A percentile compares a stretch with the other conserved stretches of the same genome.
These are phyloP conservation scores for Globia sparganii DNA, from an alignment of 2,888 invertebrate genomes.

Conservation along the genomic window DNA sequence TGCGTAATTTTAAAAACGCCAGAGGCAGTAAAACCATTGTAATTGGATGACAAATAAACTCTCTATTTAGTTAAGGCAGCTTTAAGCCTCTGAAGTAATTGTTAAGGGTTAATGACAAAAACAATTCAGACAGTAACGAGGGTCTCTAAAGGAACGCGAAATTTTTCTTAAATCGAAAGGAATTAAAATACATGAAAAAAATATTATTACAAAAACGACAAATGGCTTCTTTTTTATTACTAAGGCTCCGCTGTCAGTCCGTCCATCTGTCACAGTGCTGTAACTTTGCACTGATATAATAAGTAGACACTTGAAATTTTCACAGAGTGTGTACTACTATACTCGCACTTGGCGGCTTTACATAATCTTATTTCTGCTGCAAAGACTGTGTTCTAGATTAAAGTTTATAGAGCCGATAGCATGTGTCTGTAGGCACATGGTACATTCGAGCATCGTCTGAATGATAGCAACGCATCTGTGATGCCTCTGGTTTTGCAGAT, in stretches of 20 bases:
- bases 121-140: conserved; percentile 35
- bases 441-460: background rate
- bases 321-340: too few species aligned
- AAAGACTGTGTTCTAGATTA: too few species aligned
- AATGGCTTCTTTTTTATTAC: too few species aligned
- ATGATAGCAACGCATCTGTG: too few species aligned
- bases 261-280: too few species aligned
- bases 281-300: too few species aligned
- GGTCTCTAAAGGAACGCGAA: conserved; percentile 11
- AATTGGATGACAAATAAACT: conserved; percentile 4
- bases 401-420: background rate
- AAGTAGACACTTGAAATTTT: too few species aligned
- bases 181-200: background rate
- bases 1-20: background rate
- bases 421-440: background rate
- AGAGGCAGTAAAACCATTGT: background rate
- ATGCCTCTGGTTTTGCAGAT: too few species aligned
- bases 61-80: background rate
- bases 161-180: conserved; percentile 2
- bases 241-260: too few species aligned
- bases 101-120: conserved; percentile 29
- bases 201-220: background rate
- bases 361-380: too few species aligned
- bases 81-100: conserved; percentile 27
- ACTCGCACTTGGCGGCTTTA: too few species aligned